Conservation (phyloP, 2,888 invertebrate species). For the Drosophila yooni region DNA sequence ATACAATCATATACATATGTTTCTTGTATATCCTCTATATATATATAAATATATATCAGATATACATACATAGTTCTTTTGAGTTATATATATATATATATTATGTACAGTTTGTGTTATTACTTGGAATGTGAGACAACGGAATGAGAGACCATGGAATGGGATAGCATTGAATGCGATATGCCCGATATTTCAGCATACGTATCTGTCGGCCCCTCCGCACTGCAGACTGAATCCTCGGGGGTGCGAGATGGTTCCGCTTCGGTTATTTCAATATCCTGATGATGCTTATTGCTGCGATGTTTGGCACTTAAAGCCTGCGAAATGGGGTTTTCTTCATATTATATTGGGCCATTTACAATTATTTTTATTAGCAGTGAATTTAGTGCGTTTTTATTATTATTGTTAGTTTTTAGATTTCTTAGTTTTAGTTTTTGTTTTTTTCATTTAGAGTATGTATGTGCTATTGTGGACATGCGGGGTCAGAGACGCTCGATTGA, state of each 20-base stretch:
- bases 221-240: constrained; percentile 95
- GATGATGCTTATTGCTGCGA: constrained; percentile 86
- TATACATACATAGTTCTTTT: constrained; percentile 18
- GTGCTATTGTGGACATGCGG: constrained; percentile 49
- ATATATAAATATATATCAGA: constrained; percentile 41
- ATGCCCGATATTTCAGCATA: constrained; percentile 85
- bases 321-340: constrained; percentile 55
- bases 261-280: constrained; percentile 89
- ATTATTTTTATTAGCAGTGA: constrained; percentile 22
- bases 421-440: constrained; percentile 24
- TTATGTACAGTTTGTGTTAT: constrained; percentile 33
- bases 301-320: constrained; percentile 92
- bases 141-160: constrained; percentile 83
- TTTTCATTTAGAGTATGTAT: constrained; percentile 33
- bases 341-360: constrained; percentile 30
- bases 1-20: constrained; percentile 46
- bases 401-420: constrained; percentile 30
- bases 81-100: constrained; percentile 40
- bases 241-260: constrained; percentile 94
- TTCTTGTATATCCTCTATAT: constrained; percentile 33
- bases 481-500: constrained; percentile 35
- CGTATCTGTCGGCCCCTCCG: constrained; percentile 91
- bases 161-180: constrained; percentile 84
- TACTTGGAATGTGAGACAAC: constrained; percentile 79
- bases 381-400: constrained; percentile 39